These are phyloP conservation scores for Cenopis cana DNA, from an alignment of 2,888 invertebrate genomes.

Conservation along the genomic window DNA sequence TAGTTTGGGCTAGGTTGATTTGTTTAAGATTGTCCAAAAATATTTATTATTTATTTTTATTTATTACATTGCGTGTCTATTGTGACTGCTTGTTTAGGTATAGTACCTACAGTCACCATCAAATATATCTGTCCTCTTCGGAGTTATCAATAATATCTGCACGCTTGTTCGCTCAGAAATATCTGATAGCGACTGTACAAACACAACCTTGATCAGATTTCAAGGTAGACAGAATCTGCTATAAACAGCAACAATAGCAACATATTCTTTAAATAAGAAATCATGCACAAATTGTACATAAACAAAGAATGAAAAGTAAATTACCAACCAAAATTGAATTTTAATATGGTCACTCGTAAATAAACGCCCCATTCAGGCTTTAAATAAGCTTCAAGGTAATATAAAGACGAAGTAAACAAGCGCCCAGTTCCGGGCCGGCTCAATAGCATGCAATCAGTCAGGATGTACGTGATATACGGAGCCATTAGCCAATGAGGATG, in stretches of 20 bases:
- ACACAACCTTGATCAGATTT: no score
- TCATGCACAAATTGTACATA: background rate
- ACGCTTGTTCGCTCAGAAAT: no score
- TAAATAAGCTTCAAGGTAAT: conserved; percentile 7
- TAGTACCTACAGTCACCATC: background rate
- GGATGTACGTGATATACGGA: conserved; percentile 53
- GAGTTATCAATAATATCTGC: no score
- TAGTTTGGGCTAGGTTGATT: no score
- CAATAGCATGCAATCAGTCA: conserved; percentile 52
- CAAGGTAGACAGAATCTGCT: background rate
- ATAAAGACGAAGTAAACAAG: conserved; percentile 8
- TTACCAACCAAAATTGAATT: background rate
- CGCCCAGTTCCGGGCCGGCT: conserved; percentile 43
- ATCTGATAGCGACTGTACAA: no score
- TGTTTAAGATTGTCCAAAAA: no score
- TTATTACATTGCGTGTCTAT: background rate
- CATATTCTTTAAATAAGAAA: background rate
- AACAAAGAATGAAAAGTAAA: background rate
- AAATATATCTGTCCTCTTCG: no score
- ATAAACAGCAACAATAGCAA: background rate
- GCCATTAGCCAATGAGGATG: conserved; percentile 54
- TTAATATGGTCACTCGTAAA: background rate
- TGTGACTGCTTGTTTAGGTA: background rate
- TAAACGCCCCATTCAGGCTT: background rate
- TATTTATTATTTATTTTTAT: no score